These are phyloP conservation scores for Epinotia demarniana DNA, from an alignment of 2,888 invertebrate species.

Conservation along the genomic window DNA sequence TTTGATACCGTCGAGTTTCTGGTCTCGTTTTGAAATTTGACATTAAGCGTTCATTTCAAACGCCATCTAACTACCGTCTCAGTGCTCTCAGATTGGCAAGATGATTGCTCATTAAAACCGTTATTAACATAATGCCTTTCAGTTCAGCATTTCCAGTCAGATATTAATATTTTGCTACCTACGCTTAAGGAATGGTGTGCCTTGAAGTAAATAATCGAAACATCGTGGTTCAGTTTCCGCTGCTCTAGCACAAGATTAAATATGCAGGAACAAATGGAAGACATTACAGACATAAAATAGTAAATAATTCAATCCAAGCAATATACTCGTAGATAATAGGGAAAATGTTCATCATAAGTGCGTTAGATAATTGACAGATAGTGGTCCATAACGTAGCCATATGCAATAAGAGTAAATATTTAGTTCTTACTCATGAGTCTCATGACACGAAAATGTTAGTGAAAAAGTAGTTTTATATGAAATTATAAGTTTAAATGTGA, in stretches of 20 bases:
- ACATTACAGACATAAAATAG: background rate
- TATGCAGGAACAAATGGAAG: background rate
- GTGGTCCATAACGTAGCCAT: background rate
- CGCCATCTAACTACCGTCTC: slow-evolving; percentile 1
- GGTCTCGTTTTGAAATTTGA: too few relatives aligned
- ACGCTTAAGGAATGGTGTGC: slow-evolving; percentile 21
- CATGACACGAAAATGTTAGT: too few relatives aligned
- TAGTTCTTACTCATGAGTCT: too few relatives aligned
- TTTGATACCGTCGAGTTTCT: background rate
- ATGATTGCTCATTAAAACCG: background rate
- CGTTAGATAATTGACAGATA: background rate
- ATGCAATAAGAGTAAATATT: background rate
- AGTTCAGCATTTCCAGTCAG: background rate
- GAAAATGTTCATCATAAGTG: background rate
- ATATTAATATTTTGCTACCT: slow-evolving; percentile 17
- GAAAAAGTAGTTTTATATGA: too few relatives aligned
- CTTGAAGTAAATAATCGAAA: slow-evolving; percentile 23
- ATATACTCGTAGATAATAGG: background rate
- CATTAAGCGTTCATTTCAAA: background rate
- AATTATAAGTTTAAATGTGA: too few relatives aligned
- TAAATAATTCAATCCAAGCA: background rate
- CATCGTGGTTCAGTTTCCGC: background rate
- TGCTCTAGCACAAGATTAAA: slow-evolving; percentile 9
- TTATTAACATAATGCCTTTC: background rate
- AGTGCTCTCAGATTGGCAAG: background rate